phyloP scores from a whole-genome alignment of 23 tunicate genomes.

The Phallusia fumigata region DNA sequence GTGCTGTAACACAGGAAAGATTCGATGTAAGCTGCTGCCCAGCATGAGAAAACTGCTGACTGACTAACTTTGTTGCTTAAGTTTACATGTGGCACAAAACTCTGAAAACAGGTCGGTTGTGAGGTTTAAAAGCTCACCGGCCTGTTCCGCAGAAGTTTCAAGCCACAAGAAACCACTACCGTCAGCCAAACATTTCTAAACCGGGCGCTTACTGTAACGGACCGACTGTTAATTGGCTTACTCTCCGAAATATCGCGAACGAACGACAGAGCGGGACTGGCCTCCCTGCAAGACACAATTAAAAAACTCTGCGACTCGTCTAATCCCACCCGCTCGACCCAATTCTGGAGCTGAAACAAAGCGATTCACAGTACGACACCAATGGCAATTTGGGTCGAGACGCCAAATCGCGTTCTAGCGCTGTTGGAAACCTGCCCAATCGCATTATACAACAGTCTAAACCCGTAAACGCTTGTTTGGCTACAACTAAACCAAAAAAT shows the following conservation, averaged over 20 bases:
- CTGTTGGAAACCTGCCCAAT: too few relatives aligned
- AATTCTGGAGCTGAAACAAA: neutral
- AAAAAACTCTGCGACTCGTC: neutral
- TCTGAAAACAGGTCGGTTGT: slow-evolving; percentile 16
- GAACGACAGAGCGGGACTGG: neutral
- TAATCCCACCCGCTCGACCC: neutral
- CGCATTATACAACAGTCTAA: too few relatives aligned
- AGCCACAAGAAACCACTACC: neutral
- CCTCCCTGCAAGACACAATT: neutral
- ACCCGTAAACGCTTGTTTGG: too few relatives aligned
- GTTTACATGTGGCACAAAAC: slow-evolving; percentile 1
- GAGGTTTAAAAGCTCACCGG: neutral
- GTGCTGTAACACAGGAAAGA: neutral
- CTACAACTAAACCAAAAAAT: neutral
- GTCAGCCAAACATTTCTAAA: neutral
- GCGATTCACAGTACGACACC: neutral
- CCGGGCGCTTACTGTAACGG: neutral
- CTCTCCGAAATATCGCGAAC: neutral
- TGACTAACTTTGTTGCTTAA: neutral
- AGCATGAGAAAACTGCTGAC: too few relatives aligned
- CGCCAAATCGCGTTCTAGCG: neutral
- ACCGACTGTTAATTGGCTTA: slow-evolving; percentile 1
- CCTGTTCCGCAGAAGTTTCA: slow-evolving; percentile 47
- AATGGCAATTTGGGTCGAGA: neutral
- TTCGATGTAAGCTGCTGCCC: too few relatives aligned